Evolutionary conservation across 2,888 invertebrate species (phyloP), one percentile per base, ranked within the genome.

Genomic region (Ernsta delagoae): DNA sequence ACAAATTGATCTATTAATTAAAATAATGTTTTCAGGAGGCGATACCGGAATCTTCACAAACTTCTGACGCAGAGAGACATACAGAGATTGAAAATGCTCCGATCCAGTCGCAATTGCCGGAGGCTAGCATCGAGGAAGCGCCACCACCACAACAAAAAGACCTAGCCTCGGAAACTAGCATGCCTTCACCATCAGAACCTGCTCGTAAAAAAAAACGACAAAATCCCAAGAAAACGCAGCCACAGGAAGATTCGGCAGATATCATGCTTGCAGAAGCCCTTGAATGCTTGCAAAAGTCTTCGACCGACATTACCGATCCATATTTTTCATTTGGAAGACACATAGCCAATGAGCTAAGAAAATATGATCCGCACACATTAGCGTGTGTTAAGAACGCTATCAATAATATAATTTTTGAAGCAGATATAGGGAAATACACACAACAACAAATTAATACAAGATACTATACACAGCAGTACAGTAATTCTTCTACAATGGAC

Each of bases 321-420:
- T 67, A 67, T 16, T n/a, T 12, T 43, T n/a, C 24, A 36, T 67
- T 53, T 56, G 60, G 69, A 36, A 12, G 36, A 48, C 64, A 70
- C 11, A 65, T 70, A 31, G 70, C 64, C 70, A 39, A 70, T 31
- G 12, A 64, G 64, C 34, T 65, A 45, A 12, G 39, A 54, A 62
- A 45, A 65, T 67, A 59, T 50, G 65, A 53, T 60, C 57, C 5
- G 62, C 61, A 39, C 34, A 65, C 45, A 63, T 72, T 34, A 73
- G 71, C 50, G 67, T 73, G 45, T 66, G 70, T 59, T n/a, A 67
- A 31, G 59, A 43, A 61, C 54, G 74, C 48, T 7, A 68, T 50
- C 69, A 71, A 61, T 53, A 66, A 50, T 61, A 70, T 56, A 60
- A 70, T 70, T 16, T 64, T 59, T 43, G 53, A 64, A 45, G 64